Base-by-base conservation (phyloP, 92 coral and sea anemone species). In the Siderastrea radians region DNA sequence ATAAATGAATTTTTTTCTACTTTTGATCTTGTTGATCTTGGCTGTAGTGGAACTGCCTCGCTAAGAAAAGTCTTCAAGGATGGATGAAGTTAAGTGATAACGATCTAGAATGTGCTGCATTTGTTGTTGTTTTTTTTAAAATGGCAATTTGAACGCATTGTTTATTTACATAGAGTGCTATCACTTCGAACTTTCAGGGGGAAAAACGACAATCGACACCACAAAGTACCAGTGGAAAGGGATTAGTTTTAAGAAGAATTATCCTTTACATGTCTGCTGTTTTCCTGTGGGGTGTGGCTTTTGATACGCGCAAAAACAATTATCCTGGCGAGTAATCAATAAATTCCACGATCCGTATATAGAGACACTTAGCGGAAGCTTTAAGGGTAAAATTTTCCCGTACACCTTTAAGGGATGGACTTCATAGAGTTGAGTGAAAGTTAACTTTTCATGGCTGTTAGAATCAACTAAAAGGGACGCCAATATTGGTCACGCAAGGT, bases 161-260 rank as follows among this genome's bases (percentile, higher is more conserved):
- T 73, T 73, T 62, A 10, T 50, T 73, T 49, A 74, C 72, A 19
- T 59, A 49, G 11, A 15, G 15, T 49, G 72, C 13, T 84, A 84
- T 48, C 73, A 63, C 78, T 74, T 72, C 47, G 2, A 50, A 73
- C 72, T 73, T 72, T 73, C 59, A n/a, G 70, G 49, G 50, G 15
- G 49, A 57, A 44, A 51, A 14, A 19, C 16, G 38, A 45, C 87
- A 74, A 84, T 26, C 17, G 52, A 84, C 46, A 74, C 69, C 73
- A 19, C 53, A 17, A 61, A 26, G 71, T 61, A 7, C 14, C 44
- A 74, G 79, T 63, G 14, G 17, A 44, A 70, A 57, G 49, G 80
- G 77, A 38, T 47, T 71, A 82, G 12, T 17, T 68, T 81, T 53
- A 54, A 81, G 78, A 57, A 62, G 78, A 57, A 16, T 58, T 69